Conservation (phyloP, 2,888 invertebrate species). For the Polyploca ridens region DNA sequence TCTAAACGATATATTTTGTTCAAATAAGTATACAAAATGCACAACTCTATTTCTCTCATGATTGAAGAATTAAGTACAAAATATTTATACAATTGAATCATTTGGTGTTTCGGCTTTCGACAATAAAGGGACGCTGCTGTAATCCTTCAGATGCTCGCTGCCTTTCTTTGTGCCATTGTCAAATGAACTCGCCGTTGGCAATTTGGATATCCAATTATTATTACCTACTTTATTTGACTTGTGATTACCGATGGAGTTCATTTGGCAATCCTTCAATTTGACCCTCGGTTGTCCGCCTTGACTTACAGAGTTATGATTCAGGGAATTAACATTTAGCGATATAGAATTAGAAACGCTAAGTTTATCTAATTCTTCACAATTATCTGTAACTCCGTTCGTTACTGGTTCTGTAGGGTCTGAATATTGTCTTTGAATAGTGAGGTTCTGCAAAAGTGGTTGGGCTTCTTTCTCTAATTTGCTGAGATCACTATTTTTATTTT, state of each 20-base stretch:
- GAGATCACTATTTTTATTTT: constrained; percentile 58
- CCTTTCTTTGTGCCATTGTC: constrained; percentile 71
- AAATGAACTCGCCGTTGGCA: constrained; percentile 76
- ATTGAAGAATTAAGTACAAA: constrained; percentile 15
- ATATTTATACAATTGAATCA: constrained; percentile 72
- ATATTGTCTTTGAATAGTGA: constrained; percentile 69
- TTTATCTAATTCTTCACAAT: constrained; percentile 59
- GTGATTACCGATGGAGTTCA: constrained; percentile 64
- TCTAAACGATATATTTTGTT: background rate
- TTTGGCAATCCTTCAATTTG: constrained; percentile 71
- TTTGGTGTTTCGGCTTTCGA: constrained; percentile 73
- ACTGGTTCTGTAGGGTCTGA: constrained; percentile 70
- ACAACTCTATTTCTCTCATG: constrained; percentile 16
- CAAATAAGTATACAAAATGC: background rate
- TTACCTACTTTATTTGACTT: constrained; percentile 75
- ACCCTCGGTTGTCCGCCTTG: constrained; percentile 66
- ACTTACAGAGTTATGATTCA: constrained; percentile 66
- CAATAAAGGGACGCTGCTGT: constrained; percentile 77
- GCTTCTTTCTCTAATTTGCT: constrained; percentile 69
- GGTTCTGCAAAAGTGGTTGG: constrained; percentile 65
- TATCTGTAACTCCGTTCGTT: constrained; percentile 65
- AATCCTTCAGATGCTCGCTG: constrained; percentile 72
- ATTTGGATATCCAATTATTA: constrained; percentile 79
- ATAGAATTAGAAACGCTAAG: constrained; percentile 68
- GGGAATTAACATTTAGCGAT: constrained; percentile 69